A percentile compares a stretch with the other conserved stretches of the same genome.
These are phyloP conservation scores for Kryptolebias marmoratus DNA, from an alignment of 2,113 vertebrate genomes.

Conservation along the genomic window DNA sequence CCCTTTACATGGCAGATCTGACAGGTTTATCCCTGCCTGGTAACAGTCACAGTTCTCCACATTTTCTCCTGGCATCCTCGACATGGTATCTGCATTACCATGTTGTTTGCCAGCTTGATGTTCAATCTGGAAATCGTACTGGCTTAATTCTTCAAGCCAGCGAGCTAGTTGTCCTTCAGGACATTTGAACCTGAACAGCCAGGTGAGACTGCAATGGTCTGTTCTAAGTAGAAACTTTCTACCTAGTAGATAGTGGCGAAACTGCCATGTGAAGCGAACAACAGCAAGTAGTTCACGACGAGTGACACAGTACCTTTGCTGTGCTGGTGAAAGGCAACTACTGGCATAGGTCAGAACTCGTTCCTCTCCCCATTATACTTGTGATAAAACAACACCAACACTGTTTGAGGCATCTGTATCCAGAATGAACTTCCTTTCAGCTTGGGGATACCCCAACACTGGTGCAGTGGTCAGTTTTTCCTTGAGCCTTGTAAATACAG, in stretches of 20 bases:
- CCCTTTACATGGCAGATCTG: neutral
- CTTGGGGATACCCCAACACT: neutral
- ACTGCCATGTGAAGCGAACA: neutral
- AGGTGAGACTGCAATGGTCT: neutral
- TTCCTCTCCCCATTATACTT: constrained; percentile 1
- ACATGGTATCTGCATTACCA: neutral
- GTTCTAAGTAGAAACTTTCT: neutral
- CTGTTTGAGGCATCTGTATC: neutral
- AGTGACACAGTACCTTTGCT: neutral
- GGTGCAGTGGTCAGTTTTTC: neutral
- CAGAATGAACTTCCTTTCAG: neutral
- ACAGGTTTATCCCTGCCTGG: neutral
- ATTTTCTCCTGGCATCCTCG: neutral
- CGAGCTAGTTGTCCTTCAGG: neutral
- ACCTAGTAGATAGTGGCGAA: neutral
- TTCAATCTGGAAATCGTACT: neutral
- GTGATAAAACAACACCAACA: neutral
- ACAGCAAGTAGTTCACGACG: neutral
- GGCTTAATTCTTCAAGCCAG: constrained; percentile 2
- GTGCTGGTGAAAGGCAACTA: neutral
- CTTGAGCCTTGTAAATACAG: neutral
- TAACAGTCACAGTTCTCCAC: neutral
- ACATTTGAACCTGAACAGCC: constrained; percentile 1
- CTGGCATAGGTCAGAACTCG: neutral
- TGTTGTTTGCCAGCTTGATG: neutral